Percentiles rank a stretch among this genome's conserved stretches.
phyloP scores from a whole-genome alignment of 2,797 vertebrate species.

The Ctenosaura bakeri region DNA sequence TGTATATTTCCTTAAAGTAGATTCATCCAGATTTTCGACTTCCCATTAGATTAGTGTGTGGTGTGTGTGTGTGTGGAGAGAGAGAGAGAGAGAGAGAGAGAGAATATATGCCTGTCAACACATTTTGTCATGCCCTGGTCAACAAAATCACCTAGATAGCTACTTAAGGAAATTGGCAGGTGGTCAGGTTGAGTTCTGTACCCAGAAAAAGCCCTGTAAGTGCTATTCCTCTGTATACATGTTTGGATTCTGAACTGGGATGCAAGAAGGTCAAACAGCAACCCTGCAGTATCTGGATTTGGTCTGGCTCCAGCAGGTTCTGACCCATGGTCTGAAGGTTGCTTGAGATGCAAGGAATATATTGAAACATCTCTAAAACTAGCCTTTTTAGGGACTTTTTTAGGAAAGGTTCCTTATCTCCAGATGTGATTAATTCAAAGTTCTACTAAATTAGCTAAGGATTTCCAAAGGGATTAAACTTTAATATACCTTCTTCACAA shows the following conservation, averaged over 20 bases:
- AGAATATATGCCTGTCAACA: neutral
- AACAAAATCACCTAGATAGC: neutral
- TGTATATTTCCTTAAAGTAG: neutral
- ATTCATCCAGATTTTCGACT: neutral
- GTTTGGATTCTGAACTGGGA: neutral
- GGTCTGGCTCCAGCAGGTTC: neutral
- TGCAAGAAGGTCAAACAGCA: neutral
- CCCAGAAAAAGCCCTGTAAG: neutral
- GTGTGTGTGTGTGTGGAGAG: neutral
- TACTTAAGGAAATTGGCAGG: neutral
- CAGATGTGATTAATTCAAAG: neutral
- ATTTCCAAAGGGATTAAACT: neutral
- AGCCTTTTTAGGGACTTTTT: neutral
- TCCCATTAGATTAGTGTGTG: neutral
- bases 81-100: too few relatives aligned
- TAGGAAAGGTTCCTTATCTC: neutral
- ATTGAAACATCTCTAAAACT: neutral
- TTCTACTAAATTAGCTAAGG: too few relatives aligned
- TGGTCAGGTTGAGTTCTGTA: neutral
- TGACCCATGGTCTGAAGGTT: neutral
- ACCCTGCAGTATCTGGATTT: neutral
- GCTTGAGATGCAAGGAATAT: too few relatives aligned
- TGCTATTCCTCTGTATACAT: neutral
- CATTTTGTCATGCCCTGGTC: neutral
- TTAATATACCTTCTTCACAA: neutral